Evolutionary conservation across 92 coral and sea anemone species (phyloP).

Genomic region (Umimayanthus chanpuru): DNA sequence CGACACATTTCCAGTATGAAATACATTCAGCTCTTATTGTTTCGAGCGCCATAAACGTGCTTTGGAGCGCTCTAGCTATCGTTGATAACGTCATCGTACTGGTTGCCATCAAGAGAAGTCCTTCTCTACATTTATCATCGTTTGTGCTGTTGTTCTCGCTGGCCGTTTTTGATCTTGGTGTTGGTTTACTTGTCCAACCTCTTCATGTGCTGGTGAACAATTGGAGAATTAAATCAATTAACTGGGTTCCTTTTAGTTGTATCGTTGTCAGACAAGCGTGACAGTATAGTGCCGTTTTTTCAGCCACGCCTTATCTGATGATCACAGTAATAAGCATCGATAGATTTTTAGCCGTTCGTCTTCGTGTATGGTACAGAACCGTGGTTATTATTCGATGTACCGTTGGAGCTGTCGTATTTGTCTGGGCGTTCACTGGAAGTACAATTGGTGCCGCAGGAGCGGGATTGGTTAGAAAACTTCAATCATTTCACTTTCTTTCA

Average conservation of each 20-base stretch:
- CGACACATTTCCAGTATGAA: background rate
- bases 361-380: conserved; percentile 16
- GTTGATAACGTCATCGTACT: background rate
- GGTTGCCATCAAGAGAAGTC: background rate
- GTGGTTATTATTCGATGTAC: background rate
- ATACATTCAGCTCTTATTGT: background rate
- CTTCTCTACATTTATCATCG: background rate
- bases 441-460: background rate
- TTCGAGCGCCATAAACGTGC: background rate
- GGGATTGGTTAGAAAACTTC: background rate
- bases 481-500: background rate
- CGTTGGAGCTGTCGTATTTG: background rate
- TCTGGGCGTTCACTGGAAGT: conserved; percentile 1
- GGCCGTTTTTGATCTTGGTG: conserved; percentile 4
- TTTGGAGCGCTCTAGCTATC: background rate
- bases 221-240: background rate
- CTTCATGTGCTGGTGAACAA: background rate
- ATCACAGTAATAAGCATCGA: background rate
- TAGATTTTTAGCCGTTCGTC: conserved; percentile 1
- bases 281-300: background rate
- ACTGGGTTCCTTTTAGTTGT: background rate
- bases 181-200: conserved; percentile 1
- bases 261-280: background rate
- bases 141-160: background rate
- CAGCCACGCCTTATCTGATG: background rate